phyloP scores from a whole-genome alignment of 2,113 vertebrate species.

The Dendrocopos noguchii region DNA sequence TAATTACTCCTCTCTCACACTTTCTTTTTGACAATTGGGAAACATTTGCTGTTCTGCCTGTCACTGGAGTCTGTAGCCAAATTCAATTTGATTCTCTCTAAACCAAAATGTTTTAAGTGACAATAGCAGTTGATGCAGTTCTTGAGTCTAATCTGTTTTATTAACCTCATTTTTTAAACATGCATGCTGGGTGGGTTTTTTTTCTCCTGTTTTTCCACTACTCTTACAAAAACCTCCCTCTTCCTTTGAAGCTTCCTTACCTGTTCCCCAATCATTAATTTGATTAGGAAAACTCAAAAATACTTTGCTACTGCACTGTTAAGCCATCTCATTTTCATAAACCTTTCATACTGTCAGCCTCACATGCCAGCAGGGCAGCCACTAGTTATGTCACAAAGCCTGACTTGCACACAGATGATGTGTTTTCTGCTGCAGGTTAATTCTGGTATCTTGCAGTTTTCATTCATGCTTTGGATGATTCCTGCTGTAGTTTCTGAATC shows the following conservation, averaged over 20 bases:
- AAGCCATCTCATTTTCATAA: background rate
- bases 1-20: slow-evolving; percentile 26
- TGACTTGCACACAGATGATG: background rate
- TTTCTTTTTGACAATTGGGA: slow-evolving; percentile 19
- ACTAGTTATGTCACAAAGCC: background rate
- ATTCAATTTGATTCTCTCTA: background rate
- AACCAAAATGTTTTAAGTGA: background rate
- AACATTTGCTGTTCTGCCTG: slow-evolving; percentile 9
- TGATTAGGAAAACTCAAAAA: background rate
- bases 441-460: background rate
- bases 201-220: background rate
- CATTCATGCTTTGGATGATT: background rate
- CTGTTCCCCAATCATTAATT: background rate
- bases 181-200: too few species aligned
- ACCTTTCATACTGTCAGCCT: background rate
- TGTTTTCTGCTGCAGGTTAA: background rate
- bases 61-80: background rate
- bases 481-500: background rate
- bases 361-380: background rate
- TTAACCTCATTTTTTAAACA: background rate
- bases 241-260: background rate
- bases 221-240: background rate
- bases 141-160: background rate
- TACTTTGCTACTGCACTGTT: background rate
- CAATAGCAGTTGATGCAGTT: background rate